phyloP scores from a whole-genome alignment of 2,113 vertebrate genomes.

The Callopanchax toddi region DNA sequence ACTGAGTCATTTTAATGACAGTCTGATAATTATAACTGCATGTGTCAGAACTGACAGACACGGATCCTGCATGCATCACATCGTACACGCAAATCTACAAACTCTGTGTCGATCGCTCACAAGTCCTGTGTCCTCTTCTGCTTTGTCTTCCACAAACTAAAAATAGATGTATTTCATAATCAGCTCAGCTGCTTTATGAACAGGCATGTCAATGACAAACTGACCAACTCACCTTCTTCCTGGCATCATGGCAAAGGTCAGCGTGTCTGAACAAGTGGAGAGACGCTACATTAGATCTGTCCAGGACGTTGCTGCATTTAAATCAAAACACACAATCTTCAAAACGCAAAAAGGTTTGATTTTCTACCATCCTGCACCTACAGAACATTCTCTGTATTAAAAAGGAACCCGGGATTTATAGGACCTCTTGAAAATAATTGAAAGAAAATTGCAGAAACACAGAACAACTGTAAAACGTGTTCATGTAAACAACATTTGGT shows the following conservation, averaged over 20 bases:
- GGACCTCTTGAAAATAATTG: constrained; percentile 17
- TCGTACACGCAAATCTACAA: constrained; percentile 35
- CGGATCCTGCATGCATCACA: constrained; percentile 41
- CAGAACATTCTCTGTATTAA: background rate
- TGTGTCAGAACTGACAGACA: constrained; percentile 73
- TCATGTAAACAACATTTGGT: constrained; percentile 52
- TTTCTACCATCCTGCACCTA: constrained; percentile 1
- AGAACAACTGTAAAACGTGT: constrained; percentile 20
- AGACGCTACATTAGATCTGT: too few relatives aligned
- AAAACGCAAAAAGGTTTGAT: background rate
- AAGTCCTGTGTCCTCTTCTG: constrained; percentile 11
- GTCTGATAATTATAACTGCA: constrained; percentile 72
- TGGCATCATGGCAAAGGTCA: constrained; percentile 13
- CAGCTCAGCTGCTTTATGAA: constrained; percentile 38
- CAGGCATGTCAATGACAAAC: constrained; percentile 44
- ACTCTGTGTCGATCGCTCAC: constrained; percentile 2
- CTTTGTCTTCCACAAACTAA: constrained; percentile 22
- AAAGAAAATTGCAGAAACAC: constrained; percentile 20
- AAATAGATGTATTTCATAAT: constrained; percentile 38
- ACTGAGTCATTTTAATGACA: constrained; percentile 72
- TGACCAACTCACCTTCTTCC: constrained; percentile 30
- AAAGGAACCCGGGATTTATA: constrained; percentile 7
- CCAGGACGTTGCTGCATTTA: background rate
- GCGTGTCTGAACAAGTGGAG: constrained; percentile 11
- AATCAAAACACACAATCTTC: background rate